Conservation (phyloP, 2,888 invertebrate species). For the Barypeithes pellucidus region DNA sequence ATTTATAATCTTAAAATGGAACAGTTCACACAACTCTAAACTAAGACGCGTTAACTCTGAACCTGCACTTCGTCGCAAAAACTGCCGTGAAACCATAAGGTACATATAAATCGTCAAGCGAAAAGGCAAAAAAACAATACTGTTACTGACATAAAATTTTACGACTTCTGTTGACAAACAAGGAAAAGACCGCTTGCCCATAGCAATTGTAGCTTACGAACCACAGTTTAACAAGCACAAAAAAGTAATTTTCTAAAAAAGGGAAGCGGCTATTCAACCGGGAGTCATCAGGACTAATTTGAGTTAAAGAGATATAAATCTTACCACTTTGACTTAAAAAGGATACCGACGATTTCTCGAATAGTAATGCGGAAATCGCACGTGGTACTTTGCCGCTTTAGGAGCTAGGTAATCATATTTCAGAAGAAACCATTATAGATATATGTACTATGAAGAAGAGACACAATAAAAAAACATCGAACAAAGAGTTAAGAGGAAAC, state of each 20-base stretch:
- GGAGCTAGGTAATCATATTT: slow-evolving; percentile 33
- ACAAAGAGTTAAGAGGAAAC: neutral
- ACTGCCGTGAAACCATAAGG: slow-evolving; percentile 1
- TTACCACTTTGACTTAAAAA: slow-evolving; percentile 48
- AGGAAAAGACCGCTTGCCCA: slow-evolving; percentile 35
- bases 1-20: too few species aligned
- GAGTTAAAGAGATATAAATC: slow-evolving; percentile 47
- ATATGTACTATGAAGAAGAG: slow-evolving; percentile 13
- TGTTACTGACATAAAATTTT: slow-evolving; percentile 43
- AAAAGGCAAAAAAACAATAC: slow-evolving; percentile 30
- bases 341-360: slow-evolving; percentile 45
- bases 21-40: too few species aligned
- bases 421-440: slow-evolving; percentile 28
- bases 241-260: slow-evolving; percentile 37
- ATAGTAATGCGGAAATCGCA: slow-evolving; percentile 50
- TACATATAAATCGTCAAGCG: slow-evolving; percentile 27
- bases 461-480: neutral
- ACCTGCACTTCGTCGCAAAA: neutral
- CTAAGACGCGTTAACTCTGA: too few species aligned
- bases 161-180: slow-evolving; percentile 37
- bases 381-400: slow-evolving; percentile 49
- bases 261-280: slow-evolving; percentile 37
- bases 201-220: slow-evolving; percentile 36
- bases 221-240: slow-evolving; percentile 28
- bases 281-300: slow-evolving; percentile 53